Conservation (phyloP, 2,888 invertebrate species). For the Parnassius orleans region DNA sequence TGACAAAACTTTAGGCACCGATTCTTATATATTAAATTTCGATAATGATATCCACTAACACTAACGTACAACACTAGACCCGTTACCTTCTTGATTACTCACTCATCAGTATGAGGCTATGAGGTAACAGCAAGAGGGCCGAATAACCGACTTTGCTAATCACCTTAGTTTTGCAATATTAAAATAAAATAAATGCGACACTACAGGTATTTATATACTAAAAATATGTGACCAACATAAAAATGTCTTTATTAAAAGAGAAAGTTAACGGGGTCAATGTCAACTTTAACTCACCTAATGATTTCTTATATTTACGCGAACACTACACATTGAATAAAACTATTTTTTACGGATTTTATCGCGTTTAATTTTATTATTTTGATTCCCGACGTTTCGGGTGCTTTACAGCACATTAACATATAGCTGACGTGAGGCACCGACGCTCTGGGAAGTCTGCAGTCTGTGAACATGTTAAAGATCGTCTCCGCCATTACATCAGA, state of each 20-base stretch:
- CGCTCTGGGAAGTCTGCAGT: too few relatives aligned
- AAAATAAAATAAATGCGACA: constrained; percentile 15
- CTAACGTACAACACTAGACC: constrained; percentile 29
- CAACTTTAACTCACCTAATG: constrained; percentile 1
- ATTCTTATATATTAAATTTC: constrained; percentile 5
- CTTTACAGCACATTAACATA: too few relatives aligned
- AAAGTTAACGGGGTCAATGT: constrained; percentile 31
- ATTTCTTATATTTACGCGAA: too few relatives aligned
- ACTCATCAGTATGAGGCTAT: constrained; percentile 43
- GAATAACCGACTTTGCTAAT: constrained; percentile 42
- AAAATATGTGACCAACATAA: constrained; percentile 6
- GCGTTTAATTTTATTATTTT: too few relatives aligned
- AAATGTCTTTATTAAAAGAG: constrained; percentile 28
- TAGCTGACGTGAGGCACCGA: too few relatives aligned
- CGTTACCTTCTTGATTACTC: constrained; percentile 32
- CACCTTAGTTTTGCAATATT: constrained; percentile 25
- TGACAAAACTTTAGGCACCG: too few relatives aligned
- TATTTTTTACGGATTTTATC: too few relatives aligned
- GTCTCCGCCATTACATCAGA: too few relatives aligned
- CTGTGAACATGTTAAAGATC: too few relatives aligned
- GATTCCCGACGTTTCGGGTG: too few relatives aligned
- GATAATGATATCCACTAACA: constrained; percentile 16
- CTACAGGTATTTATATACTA: constrained; percentile 7
- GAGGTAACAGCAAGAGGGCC: constrained; percentile 48
- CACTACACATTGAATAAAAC: too few relatives aligned